Percentiles rank a stretch among this genome's conserved stretches.
phyloP scores from a whole-genome alignment of 2,888 invertebrate genomes.

The Andrena trimmerana region DNA sequence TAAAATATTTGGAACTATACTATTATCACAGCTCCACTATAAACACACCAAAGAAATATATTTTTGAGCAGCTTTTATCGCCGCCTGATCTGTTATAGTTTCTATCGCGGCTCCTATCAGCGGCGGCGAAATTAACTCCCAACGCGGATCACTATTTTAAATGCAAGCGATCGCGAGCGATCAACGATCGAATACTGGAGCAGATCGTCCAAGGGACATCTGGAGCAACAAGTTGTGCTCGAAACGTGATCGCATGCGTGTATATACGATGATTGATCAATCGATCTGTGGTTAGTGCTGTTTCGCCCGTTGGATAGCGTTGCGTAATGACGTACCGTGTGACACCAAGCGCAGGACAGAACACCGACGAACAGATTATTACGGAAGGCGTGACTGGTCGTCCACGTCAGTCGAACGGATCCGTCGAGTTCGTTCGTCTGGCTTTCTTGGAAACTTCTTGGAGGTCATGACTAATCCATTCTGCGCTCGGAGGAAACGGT shows the following conservation, averaged over 20 bases:
- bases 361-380: conserved; percentile 15
- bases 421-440: conserved; percentile 62
- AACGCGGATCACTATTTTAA: neutral
- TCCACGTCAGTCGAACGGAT: conserved; percentile 41
- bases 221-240: neutral
- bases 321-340: neutral
- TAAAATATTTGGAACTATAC: too few species aligned
- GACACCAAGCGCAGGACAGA: neutral
- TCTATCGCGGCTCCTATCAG: neutral
- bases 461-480: conserved; percentile 69
- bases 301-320: neutral
- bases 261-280: conserved; percentile 1
- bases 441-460: conserved; percentile 67
- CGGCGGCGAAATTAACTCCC: too few species aligned
- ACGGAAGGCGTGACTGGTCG: conserved; percentile 24
- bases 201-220: neutral
- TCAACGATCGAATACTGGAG: neutral
- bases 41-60: too few species aligned
- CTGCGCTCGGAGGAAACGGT: conserved; percentile 57
- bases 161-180: neutral
- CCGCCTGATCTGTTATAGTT: too few species aligned
- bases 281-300: neutral
- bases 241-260: neutral
- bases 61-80: too few species aligned
- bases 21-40: too few species aligned